A percentile compares a stretch with the other conserved stretches of the same genome.
phyloP scores from a whole-genome alignment of 2,113 vertebrate species.

The Heterocephalus glaber region DNA sequence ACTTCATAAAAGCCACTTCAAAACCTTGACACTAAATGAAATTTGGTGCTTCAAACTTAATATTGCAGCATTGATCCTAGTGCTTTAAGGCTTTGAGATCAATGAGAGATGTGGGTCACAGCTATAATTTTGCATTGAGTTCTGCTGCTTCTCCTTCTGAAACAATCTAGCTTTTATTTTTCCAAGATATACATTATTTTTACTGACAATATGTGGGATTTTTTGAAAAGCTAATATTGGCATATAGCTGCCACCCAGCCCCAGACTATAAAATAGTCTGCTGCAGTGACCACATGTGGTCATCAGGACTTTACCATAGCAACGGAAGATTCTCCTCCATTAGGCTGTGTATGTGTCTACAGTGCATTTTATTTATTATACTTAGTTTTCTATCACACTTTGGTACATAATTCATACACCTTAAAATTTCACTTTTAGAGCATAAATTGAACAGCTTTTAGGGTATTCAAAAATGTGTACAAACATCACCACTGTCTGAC shows the following conservation, averaged over 20 bases:
- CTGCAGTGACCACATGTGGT: neutral
- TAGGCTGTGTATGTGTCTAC: neutral
- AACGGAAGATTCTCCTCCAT: neutral
- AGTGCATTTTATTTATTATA: neutral
- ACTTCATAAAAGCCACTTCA: slow-evolving; percentile 15
- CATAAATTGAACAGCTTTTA: neutral
- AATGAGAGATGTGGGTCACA: neutral
- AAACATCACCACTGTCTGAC: neutral
- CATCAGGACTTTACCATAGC: neutral
- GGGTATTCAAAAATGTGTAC: neutral
- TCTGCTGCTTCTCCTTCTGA: neutral
- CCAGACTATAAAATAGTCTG: neutral
- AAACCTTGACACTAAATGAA: slow-evolving; percentile 24
- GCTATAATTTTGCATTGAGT: neutral
- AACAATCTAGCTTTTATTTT: neutral
- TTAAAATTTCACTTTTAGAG: neutral
- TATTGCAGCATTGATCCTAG: neutral
- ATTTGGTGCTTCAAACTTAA: neutral
- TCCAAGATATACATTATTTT: neutral
- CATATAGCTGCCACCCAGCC: neutral
- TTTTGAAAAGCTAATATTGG: neutral
- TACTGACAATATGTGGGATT: neutral
- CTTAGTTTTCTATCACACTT: neutral
- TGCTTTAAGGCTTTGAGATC: slow-evolving; percentile 1
- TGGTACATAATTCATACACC: neutral